A percentile compares a stretch with the other conserved stretches of the same genome.
Evolutionary conservation across 2,113 vertebrate species (phyloP).

Genomic region (Ptyas mucosa): DNA sequence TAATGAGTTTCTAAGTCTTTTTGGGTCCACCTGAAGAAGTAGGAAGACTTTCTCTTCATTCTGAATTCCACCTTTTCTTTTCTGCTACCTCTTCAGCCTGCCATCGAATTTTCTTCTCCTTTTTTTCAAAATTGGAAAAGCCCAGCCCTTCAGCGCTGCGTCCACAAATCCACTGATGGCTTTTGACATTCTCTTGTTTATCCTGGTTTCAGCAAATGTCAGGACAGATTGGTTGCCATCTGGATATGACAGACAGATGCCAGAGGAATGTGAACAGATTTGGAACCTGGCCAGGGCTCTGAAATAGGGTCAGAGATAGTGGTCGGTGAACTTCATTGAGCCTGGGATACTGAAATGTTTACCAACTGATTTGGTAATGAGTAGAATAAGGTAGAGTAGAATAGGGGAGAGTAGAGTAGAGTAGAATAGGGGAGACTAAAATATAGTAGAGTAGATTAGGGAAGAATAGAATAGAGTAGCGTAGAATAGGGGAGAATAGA

Average conservation of each 20-base stretch:
- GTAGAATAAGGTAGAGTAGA: not conserved
- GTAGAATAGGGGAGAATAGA: not conserved
- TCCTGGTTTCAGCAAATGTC: not conserved
- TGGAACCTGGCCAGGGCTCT: not conserved
- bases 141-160: not conserved
- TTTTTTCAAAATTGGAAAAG: not conserved
- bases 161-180: not conserved
- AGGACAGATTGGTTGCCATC: not conserved
- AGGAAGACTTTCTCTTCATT: not conserved
- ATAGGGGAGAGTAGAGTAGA: not conserved
- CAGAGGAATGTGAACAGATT: not conserved
- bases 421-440: not conserved
- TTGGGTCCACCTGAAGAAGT: not conserved
- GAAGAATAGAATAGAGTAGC: not conserved
- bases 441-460: too few relatives aligned
- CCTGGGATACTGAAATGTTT: not conserved
- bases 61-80: not conserved
- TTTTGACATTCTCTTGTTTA: not conserved
- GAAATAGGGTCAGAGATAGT: not conserved
- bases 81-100: not conserved
- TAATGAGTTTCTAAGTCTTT: not conserved
- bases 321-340: not conserved
- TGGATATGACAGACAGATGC: not conserved
- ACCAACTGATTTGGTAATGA: not conserved
- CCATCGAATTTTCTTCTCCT: not conserved